Conservation (phyloP, 2,113 vertebrate species). For the Ceuthmochares aereus region DNA sequence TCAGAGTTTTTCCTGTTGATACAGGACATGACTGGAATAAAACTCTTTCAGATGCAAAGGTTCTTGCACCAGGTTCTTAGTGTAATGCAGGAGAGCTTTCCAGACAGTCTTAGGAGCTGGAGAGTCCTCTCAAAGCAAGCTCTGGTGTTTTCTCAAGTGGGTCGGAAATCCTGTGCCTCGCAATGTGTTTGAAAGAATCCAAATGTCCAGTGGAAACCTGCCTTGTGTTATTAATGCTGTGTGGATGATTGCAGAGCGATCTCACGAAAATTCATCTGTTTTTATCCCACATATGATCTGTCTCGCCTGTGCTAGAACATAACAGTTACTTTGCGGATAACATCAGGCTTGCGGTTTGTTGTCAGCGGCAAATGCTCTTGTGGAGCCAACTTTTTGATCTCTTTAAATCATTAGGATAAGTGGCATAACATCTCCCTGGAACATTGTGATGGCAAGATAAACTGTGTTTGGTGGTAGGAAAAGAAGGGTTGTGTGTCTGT, state of each 20-base stretch:
- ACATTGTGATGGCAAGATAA: neutral
- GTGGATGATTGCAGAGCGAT: neutral
- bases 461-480: neutral
- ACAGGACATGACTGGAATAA: accelerated
- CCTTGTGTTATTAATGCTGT: neutral
- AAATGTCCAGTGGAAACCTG: neutral
- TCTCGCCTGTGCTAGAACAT: neutral
- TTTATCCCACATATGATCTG: neutral
- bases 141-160: neutral
- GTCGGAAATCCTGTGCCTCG: neutral
- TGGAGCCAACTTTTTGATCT: neutral
- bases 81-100: neutral
- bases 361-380: neutral
- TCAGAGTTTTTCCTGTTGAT: neutral
- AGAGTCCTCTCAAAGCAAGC: neutral
- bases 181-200: neutral
- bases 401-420: conserved; percentile 25
- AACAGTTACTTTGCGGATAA: conserved; percentile 22
- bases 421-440: conserved; percentile 11
- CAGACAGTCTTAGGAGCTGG: neutral
- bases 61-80: neutral
- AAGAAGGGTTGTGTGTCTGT: neutral
- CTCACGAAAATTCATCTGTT: neutral
- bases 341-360: conserved; percentile 14
- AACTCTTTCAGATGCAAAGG: neutral